Percentiles rank a stretch among this genome's conserved stretches.
phyloP scores from a whole-genome alignment of 2,797 vertebrate genomes.

The Phataginus tetradactyla region DNA sequence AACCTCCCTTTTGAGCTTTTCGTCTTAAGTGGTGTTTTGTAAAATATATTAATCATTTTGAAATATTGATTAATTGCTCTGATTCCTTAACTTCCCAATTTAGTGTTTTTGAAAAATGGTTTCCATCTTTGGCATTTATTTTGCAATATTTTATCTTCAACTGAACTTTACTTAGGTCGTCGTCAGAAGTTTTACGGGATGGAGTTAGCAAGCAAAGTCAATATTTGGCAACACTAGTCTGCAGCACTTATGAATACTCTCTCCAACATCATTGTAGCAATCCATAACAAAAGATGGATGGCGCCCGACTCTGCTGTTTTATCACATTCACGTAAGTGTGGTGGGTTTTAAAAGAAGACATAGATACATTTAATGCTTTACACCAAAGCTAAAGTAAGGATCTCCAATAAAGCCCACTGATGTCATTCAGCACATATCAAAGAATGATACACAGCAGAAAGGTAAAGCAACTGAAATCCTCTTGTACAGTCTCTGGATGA shows the following conservation, averaged over 20 bases:
- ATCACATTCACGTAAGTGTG: constrained; percentile 53
- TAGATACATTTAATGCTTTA: constrained; percentile 61
- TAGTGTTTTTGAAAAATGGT: constrained; percentile 85
- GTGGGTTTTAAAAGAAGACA: constrained; percentile 71
- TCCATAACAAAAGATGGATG: constrained; percentile 74
- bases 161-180: constrained; percentile 84
- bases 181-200: constrained; percentile 81
- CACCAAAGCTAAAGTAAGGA: constrained; percentile 70
- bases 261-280: constrained; percentile 69
- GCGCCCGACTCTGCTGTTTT: constrained; percentile 56
- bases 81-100: constrained; percentile 84
- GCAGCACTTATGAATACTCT: constrained; percentile 75
- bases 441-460: constrained; percentile 49
- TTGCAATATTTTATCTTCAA: constrained; percentile 84
- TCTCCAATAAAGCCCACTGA: constrained; percentile 39
- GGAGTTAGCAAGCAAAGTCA: constrained; percentile 80
- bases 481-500: constrained; percentile 44
- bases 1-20: constrained; percentile 75
- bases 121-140: constrained; percentile 84
- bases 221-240: constrained; percentile 79
- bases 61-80: constrained; percentile 83
- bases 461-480: constrained; percentile 48
- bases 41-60: constrained; percentile 83
- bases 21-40: constrained; percentile 78
- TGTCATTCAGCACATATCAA: constrained; percentile 33